Percentiles rank a stretch among this genome's conserved stretches.
These are phyloP conservation scores for Smittia aterrima DNA, from an alignment of 2,888 invertebrate genomes.

Conservation along the genomic window DNA sequence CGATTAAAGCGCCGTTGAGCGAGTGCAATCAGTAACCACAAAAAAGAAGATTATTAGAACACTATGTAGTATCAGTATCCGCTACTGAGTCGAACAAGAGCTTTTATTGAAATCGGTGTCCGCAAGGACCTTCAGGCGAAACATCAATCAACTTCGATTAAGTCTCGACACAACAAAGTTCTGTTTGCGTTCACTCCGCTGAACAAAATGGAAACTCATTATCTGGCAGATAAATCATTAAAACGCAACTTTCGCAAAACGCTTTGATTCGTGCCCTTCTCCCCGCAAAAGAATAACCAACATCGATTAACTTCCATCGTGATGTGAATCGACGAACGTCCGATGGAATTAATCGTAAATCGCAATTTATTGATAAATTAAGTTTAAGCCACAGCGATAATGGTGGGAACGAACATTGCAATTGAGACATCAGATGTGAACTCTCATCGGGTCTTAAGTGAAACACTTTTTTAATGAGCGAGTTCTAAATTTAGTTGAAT, in stretches of 20 bases:
- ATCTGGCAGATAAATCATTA: not conserved
- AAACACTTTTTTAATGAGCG: not conserved
- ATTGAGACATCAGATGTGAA: not conserved
- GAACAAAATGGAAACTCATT: conserved; percentile 4
- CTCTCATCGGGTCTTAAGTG: not conserved
- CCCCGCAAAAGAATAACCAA: not conserved
- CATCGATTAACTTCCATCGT: not conserved
- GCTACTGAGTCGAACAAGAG: not conserved
- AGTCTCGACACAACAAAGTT: too few species aligned
- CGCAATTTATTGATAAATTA: not conserved
- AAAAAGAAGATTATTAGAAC: not conserved
- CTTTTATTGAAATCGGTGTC: too few species aligned
- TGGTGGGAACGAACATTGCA: not conserved
- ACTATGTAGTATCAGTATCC: too few species aligned
- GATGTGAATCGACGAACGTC: not conserved
- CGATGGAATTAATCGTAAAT: not conserved
- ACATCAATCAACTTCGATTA: too few species aligned
- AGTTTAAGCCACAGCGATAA: not conserved
- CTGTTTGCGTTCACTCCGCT: too few species aligned
- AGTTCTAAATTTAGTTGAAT: not conserved
- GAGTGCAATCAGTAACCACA: not conserved
- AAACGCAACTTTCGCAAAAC: not conserved
- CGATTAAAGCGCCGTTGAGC: not conserved
- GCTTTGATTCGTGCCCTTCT: conserved; percentile 4
- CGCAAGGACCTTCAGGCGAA: too few species aligned